A percentile compares a stretch with the other conserved stretches of the same genome.
These are phyloP conservation scores for Carassius auratus DNA, from an alignment of 2,113 vertebrate genomes.

Conservation along the genomic window DNA sequence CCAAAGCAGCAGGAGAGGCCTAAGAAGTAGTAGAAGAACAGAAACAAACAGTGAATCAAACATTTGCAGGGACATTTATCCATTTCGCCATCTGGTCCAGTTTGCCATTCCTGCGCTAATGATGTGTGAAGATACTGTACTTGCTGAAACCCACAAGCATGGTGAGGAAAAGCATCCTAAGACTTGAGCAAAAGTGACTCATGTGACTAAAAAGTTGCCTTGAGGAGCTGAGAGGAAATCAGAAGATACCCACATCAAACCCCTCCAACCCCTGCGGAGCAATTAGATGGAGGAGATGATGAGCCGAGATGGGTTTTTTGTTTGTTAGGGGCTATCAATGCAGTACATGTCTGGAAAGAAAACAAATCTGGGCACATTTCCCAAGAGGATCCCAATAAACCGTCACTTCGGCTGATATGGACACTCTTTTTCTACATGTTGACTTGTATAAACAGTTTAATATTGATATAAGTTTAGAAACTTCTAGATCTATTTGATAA, in stretches of 20 bases:
- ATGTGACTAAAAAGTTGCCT: background rate
- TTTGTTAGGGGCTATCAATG: background rate
- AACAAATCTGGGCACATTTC: background rate
- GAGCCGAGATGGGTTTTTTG: background rate
- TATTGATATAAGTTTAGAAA: too few species aligned
- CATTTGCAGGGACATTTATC: background rate
- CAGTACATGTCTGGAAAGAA: background rate
- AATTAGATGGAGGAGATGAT: background rate
- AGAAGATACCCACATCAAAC: background rate
- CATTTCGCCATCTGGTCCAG: conserved; percentile 5
- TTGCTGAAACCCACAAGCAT: conserved; percentile 48
- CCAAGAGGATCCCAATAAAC: background rate
- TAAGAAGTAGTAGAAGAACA: conserved; percentile 66
- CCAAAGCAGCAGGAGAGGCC: conserved; percentile 95
- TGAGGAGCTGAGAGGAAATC: background rate
- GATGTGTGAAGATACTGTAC: conserved; percentile 28
- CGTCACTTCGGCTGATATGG: background rate
- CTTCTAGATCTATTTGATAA: too few species aligned
- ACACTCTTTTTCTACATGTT: background rate
- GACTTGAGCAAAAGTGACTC: background rate
- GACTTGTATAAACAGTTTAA: too few species aligned
- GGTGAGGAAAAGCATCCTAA: conserved; percentile 13
- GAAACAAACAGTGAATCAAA: background rate
- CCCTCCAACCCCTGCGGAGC: background rate
- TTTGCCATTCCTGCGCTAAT: background rate